phyloP scores from a whole-genome alignment of 2,113 vertebrate genomes.

The Sula dactylatra region DNA sequence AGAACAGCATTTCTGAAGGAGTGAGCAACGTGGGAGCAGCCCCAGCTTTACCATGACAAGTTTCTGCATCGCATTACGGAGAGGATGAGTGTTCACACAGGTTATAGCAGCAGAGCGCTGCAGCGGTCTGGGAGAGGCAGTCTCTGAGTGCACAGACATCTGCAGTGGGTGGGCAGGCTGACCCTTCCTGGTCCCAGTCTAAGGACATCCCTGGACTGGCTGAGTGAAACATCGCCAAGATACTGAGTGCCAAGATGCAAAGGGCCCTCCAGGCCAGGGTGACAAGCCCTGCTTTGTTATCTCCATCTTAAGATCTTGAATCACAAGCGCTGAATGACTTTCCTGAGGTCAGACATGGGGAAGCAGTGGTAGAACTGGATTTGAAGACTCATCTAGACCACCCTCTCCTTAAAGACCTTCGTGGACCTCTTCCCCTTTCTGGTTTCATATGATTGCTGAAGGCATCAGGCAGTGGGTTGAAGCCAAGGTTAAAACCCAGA shows the following conservation, averaged over 20 bases:
- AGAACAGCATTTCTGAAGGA: conserved; percentile 47
- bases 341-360: neutral
- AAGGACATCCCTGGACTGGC: neutral
- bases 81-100: neutral
- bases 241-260: fast-evolving
- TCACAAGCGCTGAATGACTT: neutral
- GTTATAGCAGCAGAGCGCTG: neutral
- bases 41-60: neutral
- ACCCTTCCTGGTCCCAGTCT: neutral
- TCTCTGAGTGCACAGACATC: neutral
- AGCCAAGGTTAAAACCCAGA: neutral
- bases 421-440: neutral
- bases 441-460: neutral
- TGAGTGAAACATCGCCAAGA: neutral
- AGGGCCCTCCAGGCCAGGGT: neutral
- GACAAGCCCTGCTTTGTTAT: neutral
- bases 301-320: neutral
- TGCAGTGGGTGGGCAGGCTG: neutral
- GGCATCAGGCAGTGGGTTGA: too few species aligned
- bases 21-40: neutral
- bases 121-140: neutral
- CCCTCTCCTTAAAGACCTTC: fast-evolving
- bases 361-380: neutral
- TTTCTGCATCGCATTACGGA: neutral
- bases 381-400: neutral